Evolutionary conservation across 1,140 invertebrate species (phyloP), one percentile per base, ranked within the genome.

Genomic region (Orchesella cincta): DNA sequence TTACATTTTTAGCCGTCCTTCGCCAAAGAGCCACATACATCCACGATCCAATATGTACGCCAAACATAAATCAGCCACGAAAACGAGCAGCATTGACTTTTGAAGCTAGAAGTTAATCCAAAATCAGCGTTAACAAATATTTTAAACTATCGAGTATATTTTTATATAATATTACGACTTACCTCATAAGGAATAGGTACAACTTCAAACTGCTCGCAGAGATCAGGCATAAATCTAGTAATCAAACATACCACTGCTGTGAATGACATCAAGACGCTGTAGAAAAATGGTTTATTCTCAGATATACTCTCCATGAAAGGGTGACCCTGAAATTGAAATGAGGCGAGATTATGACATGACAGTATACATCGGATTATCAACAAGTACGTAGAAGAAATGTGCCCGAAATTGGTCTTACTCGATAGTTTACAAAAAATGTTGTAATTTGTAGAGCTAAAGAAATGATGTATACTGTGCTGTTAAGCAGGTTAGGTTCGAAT

Each of bases 371-470:
- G 14, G 3, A 14, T 57, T 57, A 57, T 16, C 12, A 57, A 26
- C 54, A 23, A 57, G 54, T 57, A n/a, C 8, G 26, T n/a, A 57
- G 14, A 14, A n/a, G 54, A 23, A 57, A n/a, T 8, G 8, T 46
- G 8, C 39, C 8, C 39, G 39, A n/a, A n/a, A 8, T 46, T 46
- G 26, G 67, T 86, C 87, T 86, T 88, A 98, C 97, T 88, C 96
- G 92, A 86, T 99, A 99, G 87, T 99, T 99, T 54, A 99, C 96
- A 75, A 96, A 96, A 88, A 99, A 99, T 51, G 97, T 99, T 12
- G 95, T 94, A 77, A 99, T 91, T 89, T 99, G 98, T 74, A 99
- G 87, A 12, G 96, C 91, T 91, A 99, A 93, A 12, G 97, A 98
- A 81, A 99, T 97, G 70, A 99, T 94, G 85, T 99, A 99, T 2